These are phyloP conservation scores for Orthosia gracilis DNA, from an alignment of 2,888 invertebrate genomes.

Conservation along the genomic window DNA sequence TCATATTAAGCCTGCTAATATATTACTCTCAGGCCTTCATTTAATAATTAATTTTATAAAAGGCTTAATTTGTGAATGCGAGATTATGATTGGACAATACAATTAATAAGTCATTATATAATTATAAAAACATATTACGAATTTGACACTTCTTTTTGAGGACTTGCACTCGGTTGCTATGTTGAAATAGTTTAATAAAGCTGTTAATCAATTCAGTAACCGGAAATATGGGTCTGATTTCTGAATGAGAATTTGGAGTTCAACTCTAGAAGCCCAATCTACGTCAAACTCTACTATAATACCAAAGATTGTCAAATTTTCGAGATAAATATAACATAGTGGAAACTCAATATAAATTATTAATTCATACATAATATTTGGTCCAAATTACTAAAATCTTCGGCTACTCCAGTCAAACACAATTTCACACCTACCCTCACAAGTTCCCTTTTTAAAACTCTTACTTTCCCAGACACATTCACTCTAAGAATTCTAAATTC, in stretches of 20 bases:
- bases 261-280: too few species aligned
- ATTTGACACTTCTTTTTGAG: background rate
- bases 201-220: too few species aligned
- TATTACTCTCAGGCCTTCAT: background rate
- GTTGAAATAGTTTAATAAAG: background rate
- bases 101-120: background rate
- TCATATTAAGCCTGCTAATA: background rate
- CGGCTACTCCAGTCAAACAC: background rate
- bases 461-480: slow-evolving; percentile 39
- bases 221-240: too few species aligned
- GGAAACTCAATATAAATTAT: too few species aligned
- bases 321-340: too few species aligned
- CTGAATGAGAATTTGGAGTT: too few species aligned
- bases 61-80: background rate
- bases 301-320: too few species aligned
- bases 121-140: background rate
- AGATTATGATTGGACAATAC: background rate
- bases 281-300: too few species aligned
- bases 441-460: slow-evolving; percentile 35
- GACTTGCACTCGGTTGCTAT: background rate
- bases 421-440: background rate
- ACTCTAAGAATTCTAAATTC: slow-evolving; percentile 32
- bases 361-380: too few species aligned
- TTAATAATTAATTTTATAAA: too few species aligned
- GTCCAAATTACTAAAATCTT: background rate